Conservation (phyloP, 2,888 invertebrate species). For the Platerodrilus igneus region DNA sequence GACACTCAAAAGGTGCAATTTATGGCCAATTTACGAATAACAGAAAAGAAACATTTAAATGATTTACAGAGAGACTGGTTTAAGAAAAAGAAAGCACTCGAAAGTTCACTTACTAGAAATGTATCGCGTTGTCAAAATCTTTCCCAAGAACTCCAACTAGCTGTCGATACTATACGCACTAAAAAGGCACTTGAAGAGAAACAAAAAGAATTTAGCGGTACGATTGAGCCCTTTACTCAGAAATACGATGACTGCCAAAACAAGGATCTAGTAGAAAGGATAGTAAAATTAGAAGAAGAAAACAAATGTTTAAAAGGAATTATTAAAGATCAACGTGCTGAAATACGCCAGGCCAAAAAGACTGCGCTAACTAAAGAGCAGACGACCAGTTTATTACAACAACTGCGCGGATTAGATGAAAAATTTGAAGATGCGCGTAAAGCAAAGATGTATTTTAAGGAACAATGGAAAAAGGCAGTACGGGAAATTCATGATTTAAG, state of each 20-base stretch:
- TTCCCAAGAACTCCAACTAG: constrained; percentile 56
- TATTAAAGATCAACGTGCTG: constrained; percentile 36
- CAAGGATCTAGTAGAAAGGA: constrained; percentile 37
- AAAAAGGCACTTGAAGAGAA: constrained; percentile 29
- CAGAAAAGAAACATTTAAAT: constrained; percentile 26
- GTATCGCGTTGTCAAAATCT: constrained; percentile 59
- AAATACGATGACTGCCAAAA: constrained; percentile 36
- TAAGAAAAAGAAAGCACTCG: constrained; percentile 49
- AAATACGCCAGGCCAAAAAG: constrained; percentile 50
- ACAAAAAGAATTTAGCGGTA: constrained; percentile 29
- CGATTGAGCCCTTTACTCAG: constrained; percentile 34
- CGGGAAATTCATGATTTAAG: constrained; percentile 63
- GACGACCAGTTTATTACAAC: constrained; percentile 61
- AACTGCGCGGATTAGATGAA: constrained; percentile 62
- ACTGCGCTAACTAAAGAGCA: constrained; percentile 62
- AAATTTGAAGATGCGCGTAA: constrained; percentile 60
- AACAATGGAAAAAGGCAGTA: constrained; percentile 67
- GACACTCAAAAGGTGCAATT: constrained; percentile 61
- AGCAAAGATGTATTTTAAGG: constrained; percentile 70
- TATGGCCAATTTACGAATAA: constrained; percentile 52
- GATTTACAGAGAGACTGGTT: constrained; percentile 26
- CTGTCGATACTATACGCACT: constrained; percentile 44
- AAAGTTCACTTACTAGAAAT: constrained; percentile 54
- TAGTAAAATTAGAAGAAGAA: constrained; percentile 41
- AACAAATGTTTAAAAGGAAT: constrained; percentile 39